Conservation (phyloP, 2,888 invertebrate genomes). For the Chrysomela aeneicollis region DNA sequence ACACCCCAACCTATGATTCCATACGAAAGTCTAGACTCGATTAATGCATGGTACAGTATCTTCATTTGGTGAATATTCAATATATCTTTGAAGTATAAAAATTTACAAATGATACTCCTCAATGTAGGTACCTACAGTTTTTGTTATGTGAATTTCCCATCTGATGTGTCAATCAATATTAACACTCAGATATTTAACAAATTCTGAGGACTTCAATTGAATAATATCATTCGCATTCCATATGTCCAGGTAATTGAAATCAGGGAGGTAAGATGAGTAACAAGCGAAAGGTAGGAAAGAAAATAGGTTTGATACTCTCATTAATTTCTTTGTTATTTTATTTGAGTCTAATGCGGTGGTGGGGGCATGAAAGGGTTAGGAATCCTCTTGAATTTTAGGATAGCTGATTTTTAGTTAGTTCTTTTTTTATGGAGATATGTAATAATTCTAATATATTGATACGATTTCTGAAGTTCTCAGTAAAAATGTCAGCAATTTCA, state of each 20-base stretch:
- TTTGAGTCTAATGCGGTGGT: too few relatives aligned
- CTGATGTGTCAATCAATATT: constrained; percentile 10
- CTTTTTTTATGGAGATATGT: too few relatives aligned
- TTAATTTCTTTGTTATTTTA: too few relatives aligned
- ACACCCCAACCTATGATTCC: constrained; percentile 6
- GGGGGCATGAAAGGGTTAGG: too few relatives aligned
- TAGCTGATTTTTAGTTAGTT: too few relatives aligned
- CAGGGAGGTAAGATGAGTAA: constrained; percentile 9
- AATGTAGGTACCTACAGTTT: neutral
- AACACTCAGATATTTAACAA: constrained; percentile 5
- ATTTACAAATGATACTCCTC: constrained; percentile 2
- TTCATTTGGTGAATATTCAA: neutral
- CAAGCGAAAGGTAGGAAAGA: constrained; percentile 11
- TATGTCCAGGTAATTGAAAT: constrained; percentile 1
- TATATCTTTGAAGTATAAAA: neutral
- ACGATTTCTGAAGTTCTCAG: too few relatives aligned
- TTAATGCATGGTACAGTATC: neutral
- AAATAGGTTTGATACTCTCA: too few relatives aligned
- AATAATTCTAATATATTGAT: too few relatives aligned
- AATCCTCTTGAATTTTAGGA: too few relatives aligned
- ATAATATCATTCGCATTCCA: neutral
- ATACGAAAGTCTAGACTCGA: neutral
- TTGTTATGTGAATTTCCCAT: constrained; percentile 5
- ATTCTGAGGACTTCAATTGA: constrained; percentile 10
- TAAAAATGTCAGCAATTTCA: too few relatives aligned